Base-by-base conservation (phyloP, 2,888 invertebrate genomes). In the Sphecodes monilicornis region DNA sequence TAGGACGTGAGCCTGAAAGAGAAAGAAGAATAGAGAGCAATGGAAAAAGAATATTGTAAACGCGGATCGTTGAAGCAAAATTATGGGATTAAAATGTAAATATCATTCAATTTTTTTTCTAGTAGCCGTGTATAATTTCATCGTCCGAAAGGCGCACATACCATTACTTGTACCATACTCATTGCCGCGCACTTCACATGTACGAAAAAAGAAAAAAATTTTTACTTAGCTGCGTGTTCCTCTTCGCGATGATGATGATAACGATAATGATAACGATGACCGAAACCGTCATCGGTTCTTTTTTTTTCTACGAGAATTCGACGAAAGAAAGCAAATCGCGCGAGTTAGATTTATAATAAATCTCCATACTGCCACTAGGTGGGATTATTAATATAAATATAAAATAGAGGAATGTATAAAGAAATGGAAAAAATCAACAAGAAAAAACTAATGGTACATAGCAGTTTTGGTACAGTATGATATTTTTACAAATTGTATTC, bases 401-500 rank as follows among this genome's bases (percentile, higher is more conserved):
- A 68, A 85, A 84, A 89, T 90, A 90, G 85, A 85, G 81, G 84
- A 88, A 85, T 88, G 86, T 90, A 85, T 88, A 89, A 87, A 88
- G 89, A 82, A 92, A 69, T 26, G 66, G 36, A 75, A 54, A 60
- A 69, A 75, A 46, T 54, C 77, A 81, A 57, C 46, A n/a, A 60
- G 39, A 41, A 74, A 76, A 81, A 66, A 90, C 84, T 91, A 87
- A 91, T 79, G 88, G 88, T 91, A 87, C 78, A 88, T 90, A 90
- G 85, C 87, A 87, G 86, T 89, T 93, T 93, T 93, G 93, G 93
- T 94, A 94, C 93, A 91, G 93, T 93, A 93, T 94, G 90, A 92
- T 94, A 94, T 94, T 94, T 94, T 94, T 94, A 94, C 93, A 94
- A 93, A 93, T 91, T 94, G 93, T 94, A 94, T 85, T 90, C 91